phyloP scores from a whole-genome alignment of 2,888 invertebrate genomes.

The Calameuta filiformis region DNA sequence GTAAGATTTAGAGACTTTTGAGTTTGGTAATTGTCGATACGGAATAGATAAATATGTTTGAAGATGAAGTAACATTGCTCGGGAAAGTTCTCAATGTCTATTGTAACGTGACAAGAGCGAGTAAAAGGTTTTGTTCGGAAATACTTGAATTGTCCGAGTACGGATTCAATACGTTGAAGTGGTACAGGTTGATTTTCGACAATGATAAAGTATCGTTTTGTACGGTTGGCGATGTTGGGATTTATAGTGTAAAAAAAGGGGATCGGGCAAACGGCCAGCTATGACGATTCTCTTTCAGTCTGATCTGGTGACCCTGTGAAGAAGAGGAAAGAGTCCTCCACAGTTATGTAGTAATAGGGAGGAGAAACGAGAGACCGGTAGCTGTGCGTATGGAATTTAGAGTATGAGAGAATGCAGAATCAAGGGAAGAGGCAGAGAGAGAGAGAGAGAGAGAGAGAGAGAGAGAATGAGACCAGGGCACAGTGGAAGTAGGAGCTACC shows the following conservation, averaged over 20 bases:
- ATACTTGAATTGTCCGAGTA: neutral
- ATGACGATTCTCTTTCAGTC: neutral
- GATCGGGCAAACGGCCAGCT: slow-evolving; percentile 1
- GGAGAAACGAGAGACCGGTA: neutral
- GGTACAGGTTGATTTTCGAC: neutral
- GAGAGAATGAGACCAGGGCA: neutral
- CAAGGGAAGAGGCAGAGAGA: slow-evolving; percentile 4
- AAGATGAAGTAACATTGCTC: neutral
- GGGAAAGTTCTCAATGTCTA: neutral
- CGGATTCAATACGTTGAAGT: neutral
- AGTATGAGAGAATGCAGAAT: neutral
- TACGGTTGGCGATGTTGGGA: neutral
- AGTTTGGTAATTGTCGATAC: neutral
- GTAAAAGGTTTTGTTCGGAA: neutral
- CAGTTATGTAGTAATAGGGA: neutral
- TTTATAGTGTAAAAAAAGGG: slow-evolving; percentile 14
- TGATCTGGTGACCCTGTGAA: neutral
- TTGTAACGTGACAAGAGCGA: neutral
- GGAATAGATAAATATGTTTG: neutral
- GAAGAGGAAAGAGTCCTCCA: neutral
- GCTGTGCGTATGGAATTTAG: neutral
- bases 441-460: slow-evolving; percentile 3
- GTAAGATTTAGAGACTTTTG: neutral
- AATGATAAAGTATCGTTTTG: neutral
- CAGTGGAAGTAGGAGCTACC: neutral